Evolutionary conservation across 2,888 invertebrate genomes (phyloP).

Genomic region (Lasioglossum malachurum): DNA sequence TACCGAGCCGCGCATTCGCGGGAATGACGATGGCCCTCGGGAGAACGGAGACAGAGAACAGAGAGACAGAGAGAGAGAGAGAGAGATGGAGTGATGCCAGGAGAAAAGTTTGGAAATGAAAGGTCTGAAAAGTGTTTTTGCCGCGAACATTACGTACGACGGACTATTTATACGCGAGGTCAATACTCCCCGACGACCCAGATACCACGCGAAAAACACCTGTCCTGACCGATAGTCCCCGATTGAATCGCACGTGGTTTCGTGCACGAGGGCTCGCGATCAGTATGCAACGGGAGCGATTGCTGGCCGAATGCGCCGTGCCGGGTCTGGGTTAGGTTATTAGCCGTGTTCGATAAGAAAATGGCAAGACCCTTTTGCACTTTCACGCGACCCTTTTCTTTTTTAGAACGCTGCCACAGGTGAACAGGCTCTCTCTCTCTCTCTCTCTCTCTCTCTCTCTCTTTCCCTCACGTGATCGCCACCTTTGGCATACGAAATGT

Average conservation of each 20-base stretch:
- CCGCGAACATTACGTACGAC: conserved; percentile 38
- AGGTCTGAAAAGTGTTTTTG: conserved; percentile 28
- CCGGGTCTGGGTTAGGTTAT: conserved; percentile 21
- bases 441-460: background rate
- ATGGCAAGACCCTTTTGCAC: background rate
- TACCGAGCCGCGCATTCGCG: background rate
- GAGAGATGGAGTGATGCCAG: background rate
- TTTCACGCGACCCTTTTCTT: conserved; percentile 39
- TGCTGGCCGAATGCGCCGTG: conserved; percentile 28
- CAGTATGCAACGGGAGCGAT: conserved; percentile 56
- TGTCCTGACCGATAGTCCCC: conserved; percentile 59
- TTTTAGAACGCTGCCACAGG: background rate
- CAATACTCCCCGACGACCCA: conserved; percentile 67
- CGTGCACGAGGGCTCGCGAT: conserved; percentile 48
- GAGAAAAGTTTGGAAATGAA: conserved; percentile 11
- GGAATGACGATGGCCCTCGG: background rate
- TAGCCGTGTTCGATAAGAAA: conserved; percentile 35
- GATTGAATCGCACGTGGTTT: conserved; percentile 54
- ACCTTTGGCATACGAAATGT: background rate
- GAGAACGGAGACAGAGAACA: background rate
- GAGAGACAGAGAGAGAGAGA: background rate
- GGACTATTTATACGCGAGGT: conserved; percentile 66
- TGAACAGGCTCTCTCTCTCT: background rate
- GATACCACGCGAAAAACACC: conserved; percentile 60
- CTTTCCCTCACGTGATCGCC: background rate